These are phyloP conservation scores for Ormia ochracea DNA, from an alignment of 2,888 invertebrate species.

Conservation along the genomic window DNA sequence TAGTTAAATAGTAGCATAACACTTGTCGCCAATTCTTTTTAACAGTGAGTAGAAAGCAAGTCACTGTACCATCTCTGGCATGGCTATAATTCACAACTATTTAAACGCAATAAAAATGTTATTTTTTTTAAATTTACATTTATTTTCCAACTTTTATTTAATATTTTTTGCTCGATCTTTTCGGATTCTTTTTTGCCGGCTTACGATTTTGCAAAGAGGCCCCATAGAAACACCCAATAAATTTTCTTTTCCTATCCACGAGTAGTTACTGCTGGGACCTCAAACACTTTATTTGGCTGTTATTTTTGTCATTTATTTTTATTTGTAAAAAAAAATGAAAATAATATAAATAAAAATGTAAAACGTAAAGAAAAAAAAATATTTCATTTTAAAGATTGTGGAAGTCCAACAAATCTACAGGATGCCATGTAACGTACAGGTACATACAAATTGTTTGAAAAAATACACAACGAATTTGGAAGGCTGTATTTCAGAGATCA, in stretches of 20 bases:
- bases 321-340: slow-evolving; percentile 9
- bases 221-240: slow-evolving; percentile 27
- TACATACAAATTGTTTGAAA: not conserved
- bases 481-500: not conserved
- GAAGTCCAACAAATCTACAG: slow-evolving; percentile 38
- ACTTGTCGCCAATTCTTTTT: too few relatives aligned
- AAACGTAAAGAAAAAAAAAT: too few relatives aligned
- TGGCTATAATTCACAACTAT: not conserved
- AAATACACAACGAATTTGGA: not conserved
- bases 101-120: slow-evolving; percentile 29
- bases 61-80: not conserved
- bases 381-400: not conserved
- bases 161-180: slow-evolving; percentile 5
- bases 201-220: not conserved
- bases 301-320: slow-evolving; percentile 20
- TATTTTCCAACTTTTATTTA: not conserved
- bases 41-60: too few relatives aligned
- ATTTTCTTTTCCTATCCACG: slow-evolving; percentile 41
- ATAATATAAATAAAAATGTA: not conserved
- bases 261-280: slow-evolving; percentile 10
- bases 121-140: slow-evolving; percentile 1
- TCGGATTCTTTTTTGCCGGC: slow-evolving; percentile 48
- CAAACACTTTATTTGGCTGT: slow-evolving; percentile 43
- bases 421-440: slow-evolving; percentile 19
- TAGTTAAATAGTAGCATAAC: too few relatives aligned